phyloP scores from a whole-genome alignment of 2,113 vertebrate genomes.

The Plotosus lineatus region DNA sequence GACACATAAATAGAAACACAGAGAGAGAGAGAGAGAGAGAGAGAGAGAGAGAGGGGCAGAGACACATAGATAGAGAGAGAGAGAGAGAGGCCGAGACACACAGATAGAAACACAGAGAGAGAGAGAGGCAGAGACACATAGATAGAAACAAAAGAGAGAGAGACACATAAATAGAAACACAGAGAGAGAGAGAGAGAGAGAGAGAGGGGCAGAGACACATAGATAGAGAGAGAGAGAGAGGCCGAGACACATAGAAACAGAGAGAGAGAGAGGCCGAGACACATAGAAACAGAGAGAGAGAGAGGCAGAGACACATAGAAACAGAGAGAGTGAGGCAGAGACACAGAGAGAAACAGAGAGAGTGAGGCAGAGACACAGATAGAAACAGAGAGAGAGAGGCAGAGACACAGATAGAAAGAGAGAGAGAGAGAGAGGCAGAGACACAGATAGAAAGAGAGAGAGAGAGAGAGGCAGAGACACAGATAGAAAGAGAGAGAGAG shows the following conservation, averaged over 20 bases:
- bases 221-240: neutral
- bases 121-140: neutral
- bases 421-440: neutral
- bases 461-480: neutral
- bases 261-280: neutral
- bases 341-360: neutral
- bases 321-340: neutral
- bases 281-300: slow-evolving; percentile 2
- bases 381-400: neutral
- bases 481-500: neutral
- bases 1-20: no score
- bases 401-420: neutral
- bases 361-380: neutral
- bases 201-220: neutral
- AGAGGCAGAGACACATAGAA: neutral
- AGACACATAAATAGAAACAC: no score
- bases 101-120: no score
- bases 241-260: slow-evolving; percentile 2
- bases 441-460: no score
- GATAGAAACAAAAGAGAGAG: neutral
- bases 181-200: no score
- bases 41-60: neutral
- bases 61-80: neutral
- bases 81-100: no score
- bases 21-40: neutral